phyloP scores from a whole-genome alignment of 2,888 invertebrate species.

The Patella depressa region DNA sequence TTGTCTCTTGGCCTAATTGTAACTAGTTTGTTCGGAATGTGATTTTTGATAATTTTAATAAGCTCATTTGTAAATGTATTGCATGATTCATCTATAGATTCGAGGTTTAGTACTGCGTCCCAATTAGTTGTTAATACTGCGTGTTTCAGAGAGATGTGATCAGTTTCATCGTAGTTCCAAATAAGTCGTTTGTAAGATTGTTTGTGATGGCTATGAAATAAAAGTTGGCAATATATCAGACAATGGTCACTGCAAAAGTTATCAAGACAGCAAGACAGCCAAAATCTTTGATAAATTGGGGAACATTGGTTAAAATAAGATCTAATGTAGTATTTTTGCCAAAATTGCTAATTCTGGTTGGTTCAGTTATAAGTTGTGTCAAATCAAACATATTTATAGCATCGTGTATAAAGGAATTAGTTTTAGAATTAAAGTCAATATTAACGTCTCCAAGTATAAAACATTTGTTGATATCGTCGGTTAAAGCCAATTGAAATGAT shows the following conservation, averaged over 20 bases:
- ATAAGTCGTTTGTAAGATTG: neutral
- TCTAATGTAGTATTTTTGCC: constrained; percentile 9
- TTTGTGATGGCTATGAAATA: neutral
- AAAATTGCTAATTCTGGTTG: constrained; percentile 14
- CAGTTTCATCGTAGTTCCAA: constrained; percentile 15
- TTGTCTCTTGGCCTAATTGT: neutral
- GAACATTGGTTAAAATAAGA: constrained; percentile 4
- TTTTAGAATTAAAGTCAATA: neutral
- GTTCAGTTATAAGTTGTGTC: constrained; percentile 11
- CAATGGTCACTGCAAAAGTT: neutral
- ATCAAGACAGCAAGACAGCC: neutral
- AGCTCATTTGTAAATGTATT: neutral
- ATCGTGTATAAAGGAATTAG: neutral
- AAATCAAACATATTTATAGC: constrained; percentile 2
- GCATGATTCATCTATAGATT: neutral
- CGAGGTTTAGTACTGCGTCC: neutral
- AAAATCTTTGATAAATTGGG: neutral
- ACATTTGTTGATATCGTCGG: neutral
- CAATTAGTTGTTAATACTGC: constrained; percentile 2
- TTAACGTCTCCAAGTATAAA: constrained; percentile 1
- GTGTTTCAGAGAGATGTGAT: neutral
- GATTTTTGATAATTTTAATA: neutral
- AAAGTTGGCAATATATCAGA: neutral
- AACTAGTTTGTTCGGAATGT: constrained; percentile 10
- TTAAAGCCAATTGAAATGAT: neutral